These are phyloP conservation scores for Podarcis muralis DNA, from an alignment of 2,113 vertebrate genomes.

Conservation along the genomic window DNA sequence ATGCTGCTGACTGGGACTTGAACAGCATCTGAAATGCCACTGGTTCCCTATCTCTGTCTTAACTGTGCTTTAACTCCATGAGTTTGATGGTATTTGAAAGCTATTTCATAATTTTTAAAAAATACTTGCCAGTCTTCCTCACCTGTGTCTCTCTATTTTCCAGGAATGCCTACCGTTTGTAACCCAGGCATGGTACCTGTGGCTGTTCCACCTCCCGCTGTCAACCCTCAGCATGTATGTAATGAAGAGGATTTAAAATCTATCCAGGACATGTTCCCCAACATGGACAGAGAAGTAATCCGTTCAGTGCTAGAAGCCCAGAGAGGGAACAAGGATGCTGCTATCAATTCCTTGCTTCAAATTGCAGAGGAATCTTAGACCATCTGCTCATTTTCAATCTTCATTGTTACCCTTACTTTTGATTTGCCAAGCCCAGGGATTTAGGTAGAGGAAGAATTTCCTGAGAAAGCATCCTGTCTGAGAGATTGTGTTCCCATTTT, in stretches of 20 bases:
- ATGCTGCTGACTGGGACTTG: not conserved
- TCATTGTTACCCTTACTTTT: conserved; percentile 40
- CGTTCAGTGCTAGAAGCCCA: conserved; percentile 95
- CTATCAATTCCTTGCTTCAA: conserved; percentile 96
- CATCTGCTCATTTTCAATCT: not conserved
- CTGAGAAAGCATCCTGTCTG: conserved; percentile 49
- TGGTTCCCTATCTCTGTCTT: not conserved
- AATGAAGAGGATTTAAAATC: conserved; percentile 91
- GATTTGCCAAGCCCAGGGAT: conserved; percentile 70
- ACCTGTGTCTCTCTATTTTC: conserved; percentile 25
- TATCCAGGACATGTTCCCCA: conserved; percentile 98
- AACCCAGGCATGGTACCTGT: conserved; percentile 90
- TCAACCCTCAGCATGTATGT: conserved; percentile 80
- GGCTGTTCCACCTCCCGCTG: conserved; percentile 80
- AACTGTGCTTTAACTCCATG: not conserved
- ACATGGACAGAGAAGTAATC: conserved; percentile 93
- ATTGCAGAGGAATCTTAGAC: conserved; percentile 93
- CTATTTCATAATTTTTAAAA: not conserved
- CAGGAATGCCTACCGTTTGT: conserved; percentile 90
- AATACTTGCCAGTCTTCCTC: not conserved
- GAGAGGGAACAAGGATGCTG: conserved; percentile 90
- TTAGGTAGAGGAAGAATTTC: conserved; percentile 71
- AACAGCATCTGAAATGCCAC: not conserved
- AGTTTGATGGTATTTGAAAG: not conserved
- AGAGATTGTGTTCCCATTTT: conserved; percentile 31